Evolutionary conservation across 53 echinoderm and acorn worm species (phyloP).

Genomic region (Mesocentrotus franciscanus): DNA sequence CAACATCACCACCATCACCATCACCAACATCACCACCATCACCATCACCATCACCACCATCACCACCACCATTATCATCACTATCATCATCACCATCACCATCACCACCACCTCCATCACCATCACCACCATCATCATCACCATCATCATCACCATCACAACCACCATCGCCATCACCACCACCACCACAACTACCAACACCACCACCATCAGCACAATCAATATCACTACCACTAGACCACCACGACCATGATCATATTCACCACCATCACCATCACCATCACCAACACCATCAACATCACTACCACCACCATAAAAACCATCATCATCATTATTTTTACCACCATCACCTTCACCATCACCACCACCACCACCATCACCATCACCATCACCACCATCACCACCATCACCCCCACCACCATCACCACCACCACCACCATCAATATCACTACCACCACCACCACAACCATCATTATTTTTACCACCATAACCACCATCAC

Average conservation of each 20-base stretch:
- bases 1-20: not conserved
- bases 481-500: not conserved
- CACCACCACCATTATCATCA: slow-evolving; percentile 6
- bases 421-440: not conserved
- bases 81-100: not conserved
- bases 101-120: not conserved
- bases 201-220: not conserved
- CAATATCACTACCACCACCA: slow-evolving; percentile 10
- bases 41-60: not conserved
- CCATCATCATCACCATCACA: not conserved
- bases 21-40: not conserved
- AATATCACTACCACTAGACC: not conserved
- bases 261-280: not conserved
- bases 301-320: not conserved
- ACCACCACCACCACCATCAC: not conserved
- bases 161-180: not conserved
- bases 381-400: slow-evolving; percentile 35
- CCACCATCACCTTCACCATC: slow-evolving; percentile 15
- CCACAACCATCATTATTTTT: not conserved
- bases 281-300: not conserved
- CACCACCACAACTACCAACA: not conserved
- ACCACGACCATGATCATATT: too few species aligned
- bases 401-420: not conserved
- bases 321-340: slow-evolving; percentile 14
- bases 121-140: not conserved